A percentile compares a stretch with the other conserved stretches of the same genome.
Conservation (phyloP, 2,888 invertebrate genomes). For the Atherix ibis region DNA sequence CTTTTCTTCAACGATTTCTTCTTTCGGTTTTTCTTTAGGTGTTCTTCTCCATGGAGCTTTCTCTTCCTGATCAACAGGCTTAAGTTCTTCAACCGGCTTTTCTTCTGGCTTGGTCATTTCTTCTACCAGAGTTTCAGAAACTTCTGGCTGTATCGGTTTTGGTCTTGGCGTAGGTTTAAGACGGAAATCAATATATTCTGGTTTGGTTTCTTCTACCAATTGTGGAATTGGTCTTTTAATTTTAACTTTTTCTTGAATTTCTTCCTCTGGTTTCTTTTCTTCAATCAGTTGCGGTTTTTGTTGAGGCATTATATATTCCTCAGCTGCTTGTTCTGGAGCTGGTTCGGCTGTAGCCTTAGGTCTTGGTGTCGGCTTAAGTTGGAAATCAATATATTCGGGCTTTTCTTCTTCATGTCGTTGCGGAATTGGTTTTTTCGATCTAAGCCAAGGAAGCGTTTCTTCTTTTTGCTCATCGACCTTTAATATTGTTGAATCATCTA, state of each 20-base stretch:
- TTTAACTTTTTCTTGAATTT: conserved; percentile 14
- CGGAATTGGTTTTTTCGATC: conserved; percentile 13
- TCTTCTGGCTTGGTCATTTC: neutral
- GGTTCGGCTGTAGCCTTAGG: conserved; percentile 13
- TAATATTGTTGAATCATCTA: conserved; percentile 6
- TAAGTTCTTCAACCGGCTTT: conserved; percentile 23
- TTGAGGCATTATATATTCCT: conserved; percentile 8
- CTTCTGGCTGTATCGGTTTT: conserved; percentile 17
- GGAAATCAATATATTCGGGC: conserved; percentile 14
- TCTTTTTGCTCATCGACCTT: conserved; percentile 17
- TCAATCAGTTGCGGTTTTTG: conserved; percentile 10
- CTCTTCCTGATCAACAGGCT: conserved; percentile 16
- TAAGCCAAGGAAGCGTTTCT: conserved; percentile 16
- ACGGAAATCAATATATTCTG: conserved; percentile 15
- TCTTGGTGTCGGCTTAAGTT: conserved; percentile 13
- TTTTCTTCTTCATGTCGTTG: conserved; percentile 16
- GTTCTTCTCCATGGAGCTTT: neutral
- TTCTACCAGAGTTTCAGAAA: conserved; percentile 18
- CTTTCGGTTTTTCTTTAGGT: neutral
- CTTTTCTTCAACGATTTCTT: conserved; percentile 14
- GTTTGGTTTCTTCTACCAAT: conserved; percentile 15
- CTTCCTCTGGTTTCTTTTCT: conserved; percentile 14
- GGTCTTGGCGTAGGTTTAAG: conserved; percentile 12
- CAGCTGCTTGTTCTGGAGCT: conserved; percentile 9
- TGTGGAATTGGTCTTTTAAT: conserved; percentile 16